Evolutionary conservation across 2,888 invertebrate species (phyloP).

Genomic region (Limnephilus rhombicus): DNA sequence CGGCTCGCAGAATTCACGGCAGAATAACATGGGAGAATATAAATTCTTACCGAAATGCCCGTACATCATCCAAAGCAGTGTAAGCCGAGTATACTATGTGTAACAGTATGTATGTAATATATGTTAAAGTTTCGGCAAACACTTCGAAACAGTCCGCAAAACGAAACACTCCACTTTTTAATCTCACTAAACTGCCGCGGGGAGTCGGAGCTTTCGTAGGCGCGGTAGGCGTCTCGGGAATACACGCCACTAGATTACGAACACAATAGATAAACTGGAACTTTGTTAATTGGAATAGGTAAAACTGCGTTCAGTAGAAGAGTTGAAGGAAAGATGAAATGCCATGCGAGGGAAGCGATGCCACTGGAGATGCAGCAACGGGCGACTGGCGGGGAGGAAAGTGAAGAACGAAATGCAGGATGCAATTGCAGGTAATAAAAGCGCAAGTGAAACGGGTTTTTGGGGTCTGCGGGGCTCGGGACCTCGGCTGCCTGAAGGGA

Average conservation of each 20-base stretch:
- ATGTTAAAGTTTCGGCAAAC: conserved; percentile 26
- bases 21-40: conserved; percentile 14
- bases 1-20: background rate
- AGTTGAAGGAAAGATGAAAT: background rate
- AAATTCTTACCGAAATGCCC: conserved; percentile 31
- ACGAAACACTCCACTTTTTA: conserved; percentile 44
- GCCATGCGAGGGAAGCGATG: background rate
- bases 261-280: background rate
- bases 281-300: background rate
- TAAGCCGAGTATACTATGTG: conserved; percentile 7
- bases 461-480: conserved; percentile 42
- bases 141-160: conserved; percentile 15
- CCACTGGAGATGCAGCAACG: background rate
- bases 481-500: background rate
- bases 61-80: conserved; percentile 34
- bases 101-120: background rate
- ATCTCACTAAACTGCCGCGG: conserved; percentile 19
- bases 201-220: background rate
- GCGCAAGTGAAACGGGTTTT: conserved; percentile 64
- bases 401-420: conserved; percentile 52
- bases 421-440: conserved; percentile 65
- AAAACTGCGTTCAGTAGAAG: background rate
- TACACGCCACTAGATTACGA: background rate
- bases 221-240: background rate
- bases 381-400: conserved; percentile 18